A percentile compares a stretch with the other conserved stretches of the same genome.
Evolutionary conservation across 2,888 invertebrate species (phyloP).

Genomic region (Dysmachus trigonus): DNA sequence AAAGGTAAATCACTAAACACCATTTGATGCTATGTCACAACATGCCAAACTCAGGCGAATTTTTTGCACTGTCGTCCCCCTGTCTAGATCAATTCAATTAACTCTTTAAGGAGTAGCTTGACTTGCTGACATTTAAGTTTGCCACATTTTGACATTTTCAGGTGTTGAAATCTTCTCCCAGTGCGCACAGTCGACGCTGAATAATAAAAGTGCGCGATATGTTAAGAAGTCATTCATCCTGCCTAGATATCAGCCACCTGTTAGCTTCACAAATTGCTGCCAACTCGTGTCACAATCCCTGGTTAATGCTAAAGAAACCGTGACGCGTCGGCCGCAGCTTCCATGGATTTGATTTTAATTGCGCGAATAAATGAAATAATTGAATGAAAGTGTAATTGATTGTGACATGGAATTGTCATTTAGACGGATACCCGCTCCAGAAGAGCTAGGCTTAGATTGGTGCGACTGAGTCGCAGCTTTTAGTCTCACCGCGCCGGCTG

Average conservation of each 20-base stretch:
- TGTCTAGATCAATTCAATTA: slow-evolving; percentile 5
- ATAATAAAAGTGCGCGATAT: slow-evolving; percentile 16
- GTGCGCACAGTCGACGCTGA: background rate
- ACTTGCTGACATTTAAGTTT: slow-evolving; percentile 14
- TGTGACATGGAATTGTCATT: slow-evolving; percentile 48
- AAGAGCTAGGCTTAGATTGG: background rate
- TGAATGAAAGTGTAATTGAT: slow-evolving; percentile 49
- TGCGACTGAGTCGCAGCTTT: background rate
- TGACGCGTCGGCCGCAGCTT: slow-evolving; percentile 13
- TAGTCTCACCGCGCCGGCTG: background rate
- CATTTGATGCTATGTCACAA: background rate
- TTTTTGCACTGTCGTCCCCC: background rate
- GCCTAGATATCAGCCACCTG: background rate
- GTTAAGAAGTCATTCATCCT: slow-evolving; percentile 31
- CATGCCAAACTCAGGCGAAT: background rate
- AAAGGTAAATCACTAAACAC: background rate
- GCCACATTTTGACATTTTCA: slow-evolving; percentile 21
- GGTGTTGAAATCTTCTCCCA: slow-evolving; percentile 4
- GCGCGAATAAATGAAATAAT: slow-evolving; percentile 48
- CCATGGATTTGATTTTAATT: slow-evolving; percentile 41
- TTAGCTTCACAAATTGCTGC: slow-evolving; percentile 26
- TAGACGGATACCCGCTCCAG: slow-evolving; percentile 28
- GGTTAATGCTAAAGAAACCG: background rate
- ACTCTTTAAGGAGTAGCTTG: background rate
- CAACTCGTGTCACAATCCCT: slow-evolving; percentile 24